phyloP scores from a whole-genome alignment of 2,888 invertebrate genomes.

The Eristalinus aeneus region DNA sequence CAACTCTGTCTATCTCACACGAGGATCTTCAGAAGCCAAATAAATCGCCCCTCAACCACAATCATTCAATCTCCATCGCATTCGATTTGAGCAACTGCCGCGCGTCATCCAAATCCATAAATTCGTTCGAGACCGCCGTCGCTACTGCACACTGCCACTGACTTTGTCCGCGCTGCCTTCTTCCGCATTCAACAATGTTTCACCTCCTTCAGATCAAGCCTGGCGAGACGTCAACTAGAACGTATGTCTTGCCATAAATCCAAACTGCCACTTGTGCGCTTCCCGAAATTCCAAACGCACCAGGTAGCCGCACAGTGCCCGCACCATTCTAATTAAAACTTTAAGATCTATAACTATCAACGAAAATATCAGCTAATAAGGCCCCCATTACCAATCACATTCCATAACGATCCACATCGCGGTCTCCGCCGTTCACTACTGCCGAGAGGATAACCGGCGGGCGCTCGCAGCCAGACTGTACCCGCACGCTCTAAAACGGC shows the following conservation, averaged over 20 bases:
- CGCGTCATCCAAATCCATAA: neutral
- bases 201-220: constrained; percentile 4
- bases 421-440: neutral
- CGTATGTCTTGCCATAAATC: constrained; percentile 55
- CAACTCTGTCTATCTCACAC: neutral
- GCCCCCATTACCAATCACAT: constrained; percentile 65
- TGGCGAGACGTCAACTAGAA: constrained; percentile 37
- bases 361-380: constrained; percentile 69
- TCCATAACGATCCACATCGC: constrained; percentile 62
- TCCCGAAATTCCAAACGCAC: constrained; percentile 63
- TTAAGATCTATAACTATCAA: constrained; percentile 70
- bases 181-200: constrained; percentile 43
- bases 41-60: neutral
- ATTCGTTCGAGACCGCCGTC: neutral
- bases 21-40: neutral
- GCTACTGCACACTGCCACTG: neutral
- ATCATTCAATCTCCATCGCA: neutral
- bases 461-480: constrained; percentile 39
- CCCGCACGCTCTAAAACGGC: constrained; percentile 68
- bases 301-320: constrained; percentile 45
- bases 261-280: constrained; percentile 51
- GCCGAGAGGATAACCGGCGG: neutral
- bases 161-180: neutral
- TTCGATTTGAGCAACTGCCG: neutral
- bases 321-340: constrained; percentile 66